A percentile compares a stretch with the other conserved stretches of the same genome.
phyloP scores from a whole-genome alignment of 2,797 vertebrate species.

The Lacerta viridis region DNA sequence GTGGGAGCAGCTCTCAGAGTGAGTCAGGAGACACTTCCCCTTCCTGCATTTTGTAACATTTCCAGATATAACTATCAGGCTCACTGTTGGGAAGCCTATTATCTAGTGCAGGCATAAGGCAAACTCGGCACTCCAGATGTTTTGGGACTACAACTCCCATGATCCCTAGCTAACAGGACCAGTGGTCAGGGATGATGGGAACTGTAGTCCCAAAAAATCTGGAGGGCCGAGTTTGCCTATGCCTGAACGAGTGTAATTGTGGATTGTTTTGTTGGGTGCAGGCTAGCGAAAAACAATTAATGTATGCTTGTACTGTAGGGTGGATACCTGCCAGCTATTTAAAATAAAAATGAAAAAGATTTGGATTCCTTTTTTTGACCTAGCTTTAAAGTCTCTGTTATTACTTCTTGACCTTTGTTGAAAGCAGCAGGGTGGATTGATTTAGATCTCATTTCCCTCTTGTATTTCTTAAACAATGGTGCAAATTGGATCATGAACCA shows the following conservation, averaged over 20 bases:
- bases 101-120: too few species aligned
- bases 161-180: too few species aligned
- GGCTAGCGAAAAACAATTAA: background rate
- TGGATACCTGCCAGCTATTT: background rate
- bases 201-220: too few species aligned
- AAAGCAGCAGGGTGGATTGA: background rate
- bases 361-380: background rate
- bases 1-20: background rate
- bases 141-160: too few species aligned
- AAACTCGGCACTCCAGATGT: too few species aligned
- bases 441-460: too few species aligned
- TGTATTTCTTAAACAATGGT: too few species aligned
- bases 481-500: too few species aligned
- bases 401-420: background rate
- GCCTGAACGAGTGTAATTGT: background rate
- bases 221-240: too few species aligned
- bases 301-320: background rate
- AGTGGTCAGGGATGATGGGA: too few species aligned
- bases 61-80: background rate
- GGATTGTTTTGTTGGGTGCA: background rate
- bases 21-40: too few species aligned
- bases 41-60: background rate
- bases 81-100: background rate
- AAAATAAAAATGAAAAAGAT: background rate
- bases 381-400: background rate